These are phyloP conservation scores for Spodoptera picta DNA, from an alignment of 2,888 invertebrate genomes.

Conservation along the genomic window DNA sequence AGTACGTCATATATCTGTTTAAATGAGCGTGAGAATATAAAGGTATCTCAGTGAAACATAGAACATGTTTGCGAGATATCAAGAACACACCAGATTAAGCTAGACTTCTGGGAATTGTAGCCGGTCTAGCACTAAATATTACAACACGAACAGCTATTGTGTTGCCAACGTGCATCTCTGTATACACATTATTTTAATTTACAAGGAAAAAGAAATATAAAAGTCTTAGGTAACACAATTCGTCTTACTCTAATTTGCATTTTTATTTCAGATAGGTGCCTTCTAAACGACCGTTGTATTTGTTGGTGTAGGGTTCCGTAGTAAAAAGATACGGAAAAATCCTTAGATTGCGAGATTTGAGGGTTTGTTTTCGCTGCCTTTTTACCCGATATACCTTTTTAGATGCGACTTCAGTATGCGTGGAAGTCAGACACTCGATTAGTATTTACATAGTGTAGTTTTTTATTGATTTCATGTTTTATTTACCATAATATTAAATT, in stretches of 20 bases:
- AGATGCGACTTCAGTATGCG: neutral
- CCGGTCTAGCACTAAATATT: constrained; percentile 55
- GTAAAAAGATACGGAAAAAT: constrained; percentile 55
- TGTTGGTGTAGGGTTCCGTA: constrained; percentile 38
- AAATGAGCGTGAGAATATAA: constrained; percentile 46
- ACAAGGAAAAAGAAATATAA: constrained; percentile 46
- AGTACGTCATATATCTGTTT: constrained; percentile 11
- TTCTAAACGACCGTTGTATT: constrained; percentile 48
- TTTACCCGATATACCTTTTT: constrained; percentile 7
- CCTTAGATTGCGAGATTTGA: constrained; percentile 20
- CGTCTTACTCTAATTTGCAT: constrained; percentile 54
- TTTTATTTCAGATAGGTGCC: constrained; percentile 50
- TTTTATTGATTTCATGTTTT: no score
- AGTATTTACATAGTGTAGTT: no score
- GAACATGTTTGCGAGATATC: constrained; percentile 52
- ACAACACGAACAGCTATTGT: constrained; percentile 52
- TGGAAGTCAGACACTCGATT: neutral
- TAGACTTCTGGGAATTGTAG: constrained; percentile 55
- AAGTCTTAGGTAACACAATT: constrained; percentile 47
- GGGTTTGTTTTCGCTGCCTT: constrained; percentile 5
- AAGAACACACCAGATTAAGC: constrained; percentile 55
- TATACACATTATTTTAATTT: constrained; percentile 48
- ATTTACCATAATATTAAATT: no score
- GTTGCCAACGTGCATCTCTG: constrained; percentile 36
- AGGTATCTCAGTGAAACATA: constrained; percentile 42